These are phyloP conservation scores for Penaeus indicus DNA, from an alignment of 1,140 invertebrate genomes.

Conservation along the genomic window DNA sequence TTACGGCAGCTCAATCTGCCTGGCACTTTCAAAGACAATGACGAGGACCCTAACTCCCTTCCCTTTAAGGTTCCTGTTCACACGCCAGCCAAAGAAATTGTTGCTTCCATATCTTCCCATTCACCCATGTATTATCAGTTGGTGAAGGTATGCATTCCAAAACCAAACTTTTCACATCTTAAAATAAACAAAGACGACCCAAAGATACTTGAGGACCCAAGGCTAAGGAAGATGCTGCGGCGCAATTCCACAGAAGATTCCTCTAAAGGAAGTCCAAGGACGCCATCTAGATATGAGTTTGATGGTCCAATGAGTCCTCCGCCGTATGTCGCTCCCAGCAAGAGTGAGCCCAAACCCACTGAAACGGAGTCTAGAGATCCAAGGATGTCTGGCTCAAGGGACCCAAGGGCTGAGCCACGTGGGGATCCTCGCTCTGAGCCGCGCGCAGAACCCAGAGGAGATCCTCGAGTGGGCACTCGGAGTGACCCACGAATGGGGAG, in stretches of 20 bases:
- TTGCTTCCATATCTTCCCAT: slow-evolving; percentile 84
- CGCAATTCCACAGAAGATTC: slow-evolving; percentile 55
- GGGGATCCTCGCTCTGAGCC: slow-evolving; percentile 37
- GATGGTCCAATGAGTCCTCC: slow-evolving; percentile 48
- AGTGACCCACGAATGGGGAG: slow-evolving; percentile 48
- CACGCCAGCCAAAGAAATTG: slow-evolving; percentile 85
- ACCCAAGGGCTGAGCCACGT: slow-evolving; percentile 50
- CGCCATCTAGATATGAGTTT: slow-evolving; percentile 54
- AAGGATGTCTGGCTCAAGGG: slow-evolving; percentile 42
- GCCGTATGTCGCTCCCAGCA: not conserved
- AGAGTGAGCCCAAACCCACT: slow-evolving; percentile 34
- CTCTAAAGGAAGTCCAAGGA: slow-evolving; percentile 44
- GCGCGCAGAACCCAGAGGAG: slow-evolving; percentile 43
- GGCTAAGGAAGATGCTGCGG: slow-evolving; percentile 56
- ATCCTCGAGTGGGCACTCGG: slow-evolving; percentile 40
- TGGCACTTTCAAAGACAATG: slow-evolving; percentile 35
- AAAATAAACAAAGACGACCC: slow-evolving; percentile 80
- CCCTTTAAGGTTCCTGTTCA: slow-evolving; percentile 83
- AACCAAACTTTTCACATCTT: slow-evolving; percentile 81
- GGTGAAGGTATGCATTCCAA: slow-evolving; percentile 78
- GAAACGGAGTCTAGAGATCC: slow-evolving; percentile 57
- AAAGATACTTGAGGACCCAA: slow-evolving; percentile 72
- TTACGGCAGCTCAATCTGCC: slow-evolving; percentile 73
- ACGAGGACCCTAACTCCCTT: slow-evolving; percentile 76
- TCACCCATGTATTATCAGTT: slow-evolving; percentile 80